A percentile compares a stretch with the other conserved stretches of the same genome.
Evolutionary conservation across 2,888 invertebrate genomes (phyloP).

Genomic region (Notocelia uddmanniana): DNA sequence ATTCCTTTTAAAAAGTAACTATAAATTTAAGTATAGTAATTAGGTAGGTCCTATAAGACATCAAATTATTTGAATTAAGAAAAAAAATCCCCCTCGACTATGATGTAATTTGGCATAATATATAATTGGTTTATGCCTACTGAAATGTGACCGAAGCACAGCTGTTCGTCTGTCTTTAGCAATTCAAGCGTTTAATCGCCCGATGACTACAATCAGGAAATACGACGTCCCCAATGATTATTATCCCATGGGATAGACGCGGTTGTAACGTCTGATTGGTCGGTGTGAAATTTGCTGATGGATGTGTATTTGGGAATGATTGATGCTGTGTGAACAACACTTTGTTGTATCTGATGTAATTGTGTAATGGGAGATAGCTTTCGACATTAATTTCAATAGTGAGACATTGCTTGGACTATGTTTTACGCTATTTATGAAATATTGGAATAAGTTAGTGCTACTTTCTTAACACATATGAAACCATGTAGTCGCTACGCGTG

Average conservation of each 20-base stretch:
- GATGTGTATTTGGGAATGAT: constrained; percentile 33
- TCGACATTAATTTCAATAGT: not conserved
- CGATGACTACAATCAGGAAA: constrained; percentile 54
- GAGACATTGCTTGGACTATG: too few relatives aligned
- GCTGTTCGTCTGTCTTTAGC: constrained; percentile 65
- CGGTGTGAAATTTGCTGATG: constrained; percentile 39
- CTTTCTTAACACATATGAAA: not conserved
- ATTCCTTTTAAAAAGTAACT: not conserved
- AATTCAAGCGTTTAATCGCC: constrained; percentile 71
- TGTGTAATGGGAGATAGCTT: constrained; percentile 8
- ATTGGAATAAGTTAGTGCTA: not conserved
- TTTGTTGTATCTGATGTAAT: constrained; percentile 16
- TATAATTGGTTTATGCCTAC: constrained; percentile 51
- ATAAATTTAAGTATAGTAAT: not conserved
- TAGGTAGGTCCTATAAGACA: not conserved
- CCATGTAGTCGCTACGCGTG: too few relatives aligned
- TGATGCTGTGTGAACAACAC: constrained; percentile 32
- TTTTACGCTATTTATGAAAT: not conserved
- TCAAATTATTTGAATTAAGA: not conserved
- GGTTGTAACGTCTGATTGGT: constrained; percentile 42
- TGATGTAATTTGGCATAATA: not conserved
- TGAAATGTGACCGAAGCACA: constrained; percentile 74
- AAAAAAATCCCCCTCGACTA: not conserved
- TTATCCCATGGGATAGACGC: constrained; percentile 38
- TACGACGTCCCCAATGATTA: constrained; percentile 29